These are phyloP conservation scores for Epinephelus moara DNA, from an alignment of 2,113 vertebrate genomes.

Conservation along the genomic window DNA sequence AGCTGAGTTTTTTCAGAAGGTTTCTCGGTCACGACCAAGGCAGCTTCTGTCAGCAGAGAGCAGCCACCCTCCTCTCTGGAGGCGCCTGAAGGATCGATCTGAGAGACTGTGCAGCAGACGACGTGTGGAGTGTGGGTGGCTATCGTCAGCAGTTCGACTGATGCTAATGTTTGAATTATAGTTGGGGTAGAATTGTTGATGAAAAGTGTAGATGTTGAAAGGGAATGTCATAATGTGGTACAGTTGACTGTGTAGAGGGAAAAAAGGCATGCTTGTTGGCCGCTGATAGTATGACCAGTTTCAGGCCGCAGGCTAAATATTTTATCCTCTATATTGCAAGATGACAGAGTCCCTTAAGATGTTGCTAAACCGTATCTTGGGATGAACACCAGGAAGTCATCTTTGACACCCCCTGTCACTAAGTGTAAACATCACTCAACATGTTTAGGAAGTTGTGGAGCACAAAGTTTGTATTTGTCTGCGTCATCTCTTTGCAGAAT, in stretches of 20 bases:
- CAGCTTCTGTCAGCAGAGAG: conserved; percentile 48
- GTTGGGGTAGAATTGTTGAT: conserved; percentile 20
- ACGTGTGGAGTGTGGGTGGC: conserved; percentile 5
- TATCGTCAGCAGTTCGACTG: conserved; percentile 37
- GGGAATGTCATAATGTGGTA: conserved; percentile 1
- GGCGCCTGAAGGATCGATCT: conserved; percentile 10
- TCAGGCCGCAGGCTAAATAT: background rate
- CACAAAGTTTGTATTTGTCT: conserved; percentile 7
- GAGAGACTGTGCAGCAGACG: background rate
- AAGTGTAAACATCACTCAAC: background rate
- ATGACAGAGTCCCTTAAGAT: background rate
- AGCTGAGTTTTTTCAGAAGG: conserved; percentile 55
- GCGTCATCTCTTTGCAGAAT: background rate
- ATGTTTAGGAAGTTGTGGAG: background rate
- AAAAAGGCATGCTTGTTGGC: background rate
- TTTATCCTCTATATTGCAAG: conserved; percentile 10
- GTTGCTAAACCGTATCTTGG: background rate
- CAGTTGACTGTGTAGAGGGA: conserved; percentile 13
- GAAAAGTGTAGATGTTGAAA: conserved; percentile 26
- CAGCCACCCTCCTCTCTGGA: conserved; percentile 25
- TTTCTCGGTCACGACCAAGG: conserved; percentile 31
- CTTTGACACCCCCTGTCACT: background rate
- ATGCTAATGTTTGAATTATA: conserved; percentile 26
- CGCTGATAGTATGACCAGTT: background rate
- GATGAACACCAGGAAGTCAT: background rate